phyloP scores from a whole-genome alignment of 2,113 vertebrate genomes.

The Dromiciops gliroides region DNA sequence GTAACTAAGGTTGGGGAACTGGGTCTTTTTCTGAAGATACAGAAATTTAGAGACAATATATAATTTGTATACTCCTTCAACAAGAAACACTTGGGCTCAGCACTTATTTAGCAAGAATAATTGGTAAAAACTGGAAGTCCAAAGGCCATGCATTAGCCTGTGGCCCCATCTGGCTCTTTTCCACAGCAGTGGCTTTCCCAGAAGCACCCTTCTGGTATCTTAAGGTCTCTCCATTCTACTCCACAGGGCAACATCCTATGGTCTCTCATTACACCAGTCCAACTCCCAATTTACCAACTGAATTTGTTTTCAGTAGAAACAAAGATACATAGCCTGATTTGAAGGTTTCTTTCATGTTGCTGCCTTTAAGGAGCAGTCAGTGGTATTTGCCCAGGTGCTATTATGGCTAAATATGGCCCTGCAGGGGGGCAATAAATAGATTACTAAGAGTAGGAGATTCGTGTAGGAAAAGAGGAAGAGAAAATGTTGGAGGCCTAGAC shows the following conservation, averaged over 20 bases:
- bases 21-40: background rate
- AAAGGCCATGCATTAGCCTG: background rate
- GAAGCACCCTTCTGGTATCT: background rate
- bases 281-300: background rate
- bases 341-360: background rate
- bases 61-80: background rate
- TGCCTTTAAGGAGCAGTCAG: background rate
- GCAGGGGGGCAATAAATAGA: background rate
- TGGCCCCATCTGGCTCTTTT: background rate
- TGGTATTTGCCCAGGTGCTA: background rate
- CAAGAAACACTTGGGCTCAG: background rate
- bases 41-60: background rate
- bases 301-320: background rate
- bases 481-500: background rate
- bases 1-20: background rate
- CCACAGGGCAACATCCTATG: background rate
- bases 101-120: background rate
- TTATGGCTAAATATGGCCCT: background rate
- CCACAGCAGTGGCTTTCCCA: background rate
- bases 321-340: background rate
- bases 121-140: background rate
- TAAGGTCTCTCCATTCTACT: too few species aligned
- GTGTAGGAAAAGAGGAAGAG: background rate
- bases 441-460: background rate
- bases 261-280: background rate